Conservation (phyloP, 2,113 vertebrate species). For the Eulemur macaco region DNA sequence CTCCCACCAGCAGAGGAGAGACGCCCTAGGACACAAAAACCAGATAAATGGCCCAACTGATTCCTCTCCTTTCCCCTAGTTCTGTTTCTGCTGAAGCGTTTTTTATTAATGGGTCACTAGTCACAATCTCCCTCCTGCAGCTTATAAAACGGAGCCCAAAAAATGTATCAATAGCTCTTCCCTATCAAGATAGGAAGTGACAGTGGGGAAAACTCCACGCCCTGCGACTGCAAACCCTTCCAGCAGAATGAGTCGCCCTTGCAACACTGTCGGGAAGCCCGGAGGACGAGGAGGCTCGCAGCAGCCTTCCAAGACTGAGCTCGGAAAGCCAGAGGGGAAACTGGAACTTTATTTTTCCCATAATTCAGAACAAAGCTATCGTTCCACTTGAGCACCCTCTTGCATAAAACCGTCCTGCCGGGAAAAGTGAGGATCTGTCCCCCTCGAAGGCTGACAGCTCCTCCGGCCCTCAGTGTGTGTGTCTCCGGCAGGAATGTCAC, state of each 20-base stretch:
- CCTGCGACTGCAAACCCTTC: not conserved
- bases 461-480: not conserved
- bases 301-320: not conserved
- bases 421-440: not conserved
- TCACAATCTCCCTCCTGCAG: conserved; percentile 20
- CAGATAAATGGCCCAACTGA: not conserved
- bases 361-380: not conserved
- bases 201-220: not conserved
- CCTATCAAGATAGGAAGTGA: not conserved
- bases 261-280: not conserved
- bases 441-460: not conserved
- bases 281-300: fast-evolving
- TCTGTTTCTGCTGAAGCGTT: not conserved
- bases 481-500: not conserved
- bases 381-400: not conserved
- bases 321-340: not conserved
- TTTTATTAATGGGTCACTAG: not conserved
- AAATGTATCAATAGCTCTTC: not conserved
- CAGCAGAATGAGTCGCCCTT: not conserved
- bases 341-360: not conserved
- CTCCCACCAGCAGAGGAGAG: not conserved
- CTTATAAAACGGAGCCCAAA: not conserved
- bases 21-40: not conserved
- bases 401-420: not conserved
- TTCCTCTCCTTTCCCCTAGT: not conserved